Evolutionary conservation across 2,113 vertebrate species (phyloP).

Genomic region (Promerops cafer): DNA sequence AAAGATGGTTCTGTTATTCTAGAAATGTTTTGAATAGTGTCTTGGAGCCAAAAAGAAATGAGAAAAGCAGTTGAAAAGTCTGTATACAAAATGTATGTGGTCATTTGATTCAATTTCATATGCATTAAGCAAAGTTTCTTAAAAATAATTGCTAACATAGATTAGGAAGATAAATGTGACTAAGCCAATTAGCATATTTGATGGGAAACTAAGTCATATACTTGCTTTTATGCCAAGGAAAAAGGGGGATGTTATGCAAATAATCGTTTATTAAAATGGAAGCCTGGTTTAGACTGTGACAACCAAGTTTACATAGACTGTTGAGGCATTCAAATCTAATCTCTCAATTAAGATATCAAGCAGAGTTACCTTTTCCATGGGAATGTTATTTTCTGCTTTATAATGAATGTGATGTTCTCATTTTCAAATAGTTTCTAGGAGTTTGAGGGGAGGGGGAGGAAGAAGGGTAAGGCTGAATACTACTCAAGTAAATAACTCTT

Average conservation of each 20-base stretch:
- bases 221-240: not conserved
- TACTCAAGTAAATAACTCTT: not conserved
- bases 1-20: not conserved
- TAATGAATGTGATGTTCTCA: not conserved
- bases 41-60: not conserved
- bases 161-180: not conserved
- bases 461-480: not conserved
- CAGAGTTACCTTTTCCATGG: not conserved
- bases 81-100: not conserved
- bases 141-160: not conserved
- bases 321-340: constrained; percentile 1
- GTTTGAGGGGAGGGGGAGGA: not conserved
- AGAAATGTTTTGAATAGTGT: constrained; percentile 4
- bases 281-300: not conserved
- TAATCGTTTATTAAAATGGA: constrained; percentile 8
- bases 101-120: not conserved
- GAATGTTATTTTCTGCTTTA: not conserved
- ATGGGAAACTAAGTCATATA: not conserved
- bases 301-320: not conserved
- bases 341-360: not conserved
- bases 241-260: not conserved
- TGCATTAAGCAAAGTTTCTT: not conserved
- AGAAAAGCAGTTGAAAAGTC: not conserved
- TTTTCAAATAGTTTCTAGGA: not conserved
- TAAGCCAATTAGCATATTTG: not conserved